Evolutionary conservation across 2,888 invertebrate species (phyloP).

Genomic region (Phania funesta): DNA sequence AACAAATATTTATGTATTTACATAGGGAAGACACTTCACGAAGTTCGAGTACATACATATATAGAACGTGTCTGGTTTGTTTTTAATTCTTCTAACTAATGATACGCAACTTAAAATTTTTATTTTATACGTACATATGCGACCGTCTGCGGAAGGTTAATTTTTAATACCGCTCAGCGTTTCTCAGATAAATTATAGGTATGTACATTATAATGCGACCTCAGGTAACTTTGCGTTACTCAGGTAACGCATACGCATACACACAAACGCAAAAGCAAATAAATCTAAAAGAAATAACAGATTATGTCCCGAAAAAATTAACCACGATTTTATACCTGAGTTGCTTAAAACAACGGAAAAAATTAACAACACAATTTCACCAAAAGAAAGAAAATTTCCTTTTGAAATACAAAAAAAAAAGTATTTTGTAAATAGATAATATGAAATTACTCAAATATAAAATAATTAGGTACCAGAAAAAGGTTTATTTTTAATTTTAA

Average conservation of each 20-base stretch:
- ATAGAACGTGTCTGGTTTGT: background rate
- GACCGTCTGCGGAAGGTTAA: conserved; percentile 12
- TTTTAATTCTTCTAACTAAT: background rate
- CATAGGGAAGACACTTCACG: too few relatives aligned
- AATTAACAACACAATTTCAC: conserved; percentile 19
- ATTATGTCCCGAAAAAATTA: conserved; percentile 32
- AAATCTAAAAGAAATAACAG: background rate
- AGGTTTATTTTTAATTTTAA: too few relatives aligned
- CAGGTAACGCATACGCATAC: conserved; percentile 43
- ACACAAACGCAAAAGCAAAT: background rate
- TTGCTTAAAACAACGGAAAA: conserved; percentile 15
- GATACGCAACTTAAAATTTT: conserved; percentile 1
- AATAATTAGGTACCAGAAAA: background rate
- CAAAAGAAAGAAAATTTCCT: background rate
- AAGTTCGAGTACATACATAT: background rate
- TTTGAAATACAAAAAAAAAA: too few relatives aligned
- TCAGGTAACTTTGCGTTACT: conserved; percentile 44
- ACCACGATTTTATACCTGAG: conserved; percentile 40
- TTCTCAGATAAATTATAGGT: too few relatives aligned
- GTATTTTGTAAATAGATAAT: too few relatives aligned
- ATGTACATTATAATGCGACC: too few relatives aligned
- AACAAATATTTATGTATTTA: background rate
- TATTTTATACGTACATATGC: background rate
- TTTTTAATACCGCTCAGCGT: background rate
- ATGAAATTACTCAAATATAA: background rate